Evolutionary conservation across 2,888 invertebrate genomes (phyloP).

Genomic region (Drosophila mulleri): DNA sequence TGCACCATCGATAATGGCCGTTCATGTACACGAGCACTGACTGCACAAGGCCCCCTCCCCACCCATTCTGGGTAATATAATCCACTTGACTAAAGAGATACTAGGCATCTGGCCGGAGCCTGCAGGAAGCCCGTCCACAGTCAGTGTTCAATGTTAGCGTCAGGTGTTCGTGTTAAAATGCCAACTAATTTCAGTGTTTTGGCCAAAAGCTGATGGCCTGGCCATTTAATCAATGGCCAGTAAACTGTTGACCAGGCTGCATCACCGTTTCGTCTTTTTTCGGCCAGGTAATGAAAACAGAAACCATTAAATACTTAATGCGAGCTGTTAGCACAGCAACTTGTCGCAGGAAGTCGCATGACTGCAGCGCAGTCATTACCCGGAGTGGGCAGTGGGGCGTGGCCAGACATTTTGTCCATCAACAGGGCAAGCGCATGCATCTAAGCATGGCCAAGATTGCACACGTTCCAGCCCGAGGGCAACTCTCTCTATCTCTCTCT

Average conservation of each 20-base stretch:
- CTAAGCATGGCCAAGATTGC: slow-evolving; percentile 62
- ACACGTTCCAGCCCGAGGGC: slow-evolving; percentile 42
- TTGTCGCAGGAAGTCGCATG: slow-evolving; percentile 71
- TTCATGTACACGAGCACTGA: slow-evolving; percentile 36
- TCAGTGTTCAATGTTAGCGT: slow-evolving; percentile 39
- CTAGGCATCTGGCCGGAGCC: slow-evolving; percentile 51
- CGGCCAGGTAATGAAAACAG: slow-evolving; percentile 68
- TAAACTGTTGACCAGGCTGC: slow-evolving; percentile 46
- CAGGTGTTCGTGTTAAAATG: slow-evolving; percentile 82
- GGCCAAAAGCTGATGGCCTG: slow-evolving; percentile 56
- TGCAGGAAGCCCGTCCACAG: slow-evolving; percentile 39
- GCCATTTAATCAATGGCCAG: slow-evolving; percentile 71
- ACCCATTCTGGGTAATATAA: slow-evolving; percentile 57
- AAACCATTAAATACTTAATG: slow-evolving; percentile 68
- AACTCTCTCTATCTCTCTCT: not conserved
- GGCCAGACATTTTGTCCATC: slow-evolving; percentile 46
- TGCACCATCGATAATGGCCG: slow-evolving; percentile 64
- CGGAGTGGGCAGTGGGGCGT: slow-evolving; percentile 40
- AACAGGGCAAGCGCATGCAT: slow-evolving; percentile 39
- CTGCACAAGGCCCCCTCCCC: not conserved
- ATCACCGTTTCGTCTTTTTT: slow-evolving; percentile 29
- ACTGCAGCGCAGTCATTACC: slow-evolving; percentile 2
- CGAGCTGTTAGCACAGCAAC: slow-evolving; percentile 57
- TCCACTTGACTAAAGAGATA: slow-evolving; percentile 71
- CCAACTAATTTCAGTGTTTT: slow-evolving; percentile 79